Conservation (phyloP, 2,888 invertebrate species). For the Hydrotaea diabolus region DNA sequence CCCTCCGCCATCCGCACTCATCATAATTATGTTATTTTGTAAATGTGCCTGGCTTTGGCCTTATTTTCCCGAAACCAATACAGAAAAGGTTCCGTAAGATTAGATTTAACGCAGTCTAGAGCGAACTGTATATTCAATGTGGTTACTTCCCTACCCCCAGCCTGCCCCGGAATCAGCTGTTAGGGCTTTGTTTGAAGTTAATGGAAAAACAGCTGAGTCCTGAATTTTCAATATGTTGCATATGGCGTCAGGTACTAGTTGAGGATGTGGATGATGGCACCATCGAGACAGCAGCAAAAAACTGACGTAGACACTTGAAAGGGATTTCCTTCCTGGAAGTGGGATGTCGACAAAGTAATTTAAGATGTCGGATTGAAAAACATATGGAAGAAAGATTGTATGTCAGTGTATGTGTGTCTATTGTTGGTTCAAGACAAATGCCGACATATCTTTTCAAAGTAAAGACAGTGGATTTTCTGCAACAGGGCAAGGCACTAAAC, state of each 20-base stretch:
- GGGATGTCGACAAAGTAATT: neutral
- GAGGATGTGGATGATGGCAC: neutral
- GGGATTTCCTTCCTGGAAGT: slow-evolving; percentile 45
- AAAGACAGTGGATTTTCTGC: too few species aligned
- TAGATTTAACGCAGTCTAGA: neutral
- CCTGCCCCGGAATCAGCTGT: neutral
- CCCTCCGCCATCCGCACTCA: neutral
- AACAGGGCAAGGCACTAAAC: too few species aligned
- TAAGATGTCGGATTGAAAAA: neutral
- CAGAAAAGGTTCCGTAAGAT: neutral
- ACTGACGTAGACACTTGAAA: slow-evolving; percentile 34
- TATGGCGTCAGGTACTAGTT: neutral
- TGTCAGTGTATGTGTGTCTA: too few species aligned
- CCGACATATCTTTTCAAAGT: too few species aligned
- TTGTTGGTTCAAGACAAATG: too few species aligned
- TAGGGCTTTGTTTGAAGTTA: neutral
- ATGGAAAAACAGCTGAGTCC: neutral
- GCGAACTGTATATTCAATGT: neutral
- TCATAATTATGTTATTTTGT: slow-evolving; percentile 38
- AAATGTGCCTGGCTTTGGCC: neutral
- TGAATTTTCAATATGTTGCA: neutral
- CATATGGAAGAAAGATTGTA: too few species aligned
- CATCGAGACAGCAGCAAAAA: neutral
- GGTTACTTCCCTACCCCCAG: neutral
- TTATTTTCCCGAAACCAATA: neutral